Conservation (phyloP, 2,113 vertebrate species). For the Salvelinus sp. region DNA sequence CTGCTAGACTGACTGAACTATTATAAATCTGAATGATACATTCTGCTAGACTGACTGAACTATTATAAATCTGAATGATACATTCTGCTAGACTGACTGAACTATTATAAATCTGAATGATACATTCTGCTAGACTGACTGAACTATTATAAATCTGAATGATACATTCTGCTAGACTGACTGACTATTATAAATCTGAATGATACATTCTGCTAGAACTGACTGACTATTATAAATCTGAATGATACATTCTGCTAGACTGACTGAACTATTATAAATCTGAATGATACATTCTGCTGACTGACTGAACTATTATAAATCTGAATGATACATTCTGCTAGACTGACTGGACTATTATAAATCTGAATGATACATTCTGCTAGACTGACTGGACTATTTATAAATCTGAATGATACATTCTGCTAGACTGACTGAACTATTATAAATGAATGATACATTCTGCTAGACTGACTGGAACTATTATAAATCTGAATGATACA, state of each 20-base stretch:
- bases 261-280: too few species aligned
- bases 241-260: too few species aligned
- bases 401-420: not conserved
- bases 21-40: constrained; percentile 11
- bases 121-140: constrained; percentile 51
- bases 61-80: too few species aligned
- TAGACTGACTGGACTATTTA: constrained; percentile 45
- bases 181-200: not conserved
- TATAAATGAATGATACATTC: constrained; percentile 36
- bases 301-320: constrained; percentile 24
- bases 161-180: too few species aligned
- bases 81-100: too few species aligned
- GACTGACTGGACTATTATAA: too few species aligned
- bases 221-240: constrained; percentile 37
- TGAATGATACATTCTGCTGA: too few species aligned
- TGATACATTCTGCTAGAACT: constrained; percentile 48
- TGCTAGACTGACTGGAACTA: constrained; percentile 43
- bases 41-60: constrained; percentile 19
- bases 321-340: too few species aligned
- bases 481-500: constrained; percentile 11
- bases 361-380: constrained; percentile 41
- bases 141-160: constrained; percentile 27
- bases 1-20: constrained; percentile 45
- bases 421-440: too few species aligned
- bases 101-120: not conserved